Evolutionary conservation across 1,140 invertebrate species (phyloP).

Genomic region (Drosophila mayri): DNA sequence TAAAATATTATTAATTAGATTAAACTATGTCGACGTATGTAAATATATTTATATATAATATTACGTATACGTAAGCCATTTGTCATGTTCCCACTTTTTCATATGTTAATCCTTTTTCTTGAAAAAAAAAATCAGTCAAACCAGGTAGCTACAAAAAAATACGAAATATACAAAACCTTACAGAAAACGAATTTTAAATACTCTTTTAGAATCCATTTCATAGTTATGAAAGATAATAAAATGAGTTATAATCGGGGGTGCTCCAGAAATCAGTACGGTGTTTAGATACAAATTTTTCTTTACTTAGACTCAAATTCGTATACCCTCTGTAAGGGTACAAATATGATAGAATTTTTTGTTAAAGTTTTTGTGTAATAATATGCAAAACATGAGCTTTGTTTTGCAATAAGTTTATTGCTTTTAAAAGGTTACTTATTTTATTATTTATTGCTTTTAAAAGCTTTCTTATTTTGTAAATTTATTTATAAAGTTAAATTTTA

Average conservation of each 20-base stretch:
- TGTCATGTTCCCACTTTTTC: slow-evolving; percentile 1
- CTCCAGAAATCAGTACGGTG: neutral
- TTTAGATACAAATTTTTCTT: neutral
- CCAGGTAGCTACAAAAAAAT: neutral
- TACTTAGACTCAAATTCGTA: neutral
- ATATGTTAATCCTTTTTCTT: neutral
- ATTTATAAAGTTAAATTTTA: no score
- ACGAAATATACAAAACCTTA: neutral
- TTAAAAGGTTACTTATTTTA: neutral
- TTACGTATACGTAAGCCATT: no score
- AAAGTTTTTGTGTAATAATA: neutral
- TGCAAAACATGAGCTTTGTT: neutral
- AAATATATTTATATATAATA: neutral
- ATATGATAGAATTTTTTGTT: neutral
- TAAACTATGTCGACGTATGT: neutral
- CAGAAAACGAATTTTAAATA: neutral
- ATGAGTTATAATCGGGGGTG: neutral
- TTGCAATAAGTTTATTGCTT: no score
- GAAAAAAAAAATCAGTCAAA: neutral
- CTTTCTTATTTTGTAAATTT: neutral
- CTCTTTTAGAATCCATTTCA: neutral
- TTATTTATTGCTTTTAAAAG: neutral
- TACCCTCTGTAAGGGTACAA: neutral
- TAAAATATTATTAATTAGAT: slow-evolving; percentile 3
- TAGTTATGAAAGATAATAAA: neutral